phyloP scores from a whole-genome alignment of 2,797 vertebrate species.

The Pseudochromis fuscus region DNA sequence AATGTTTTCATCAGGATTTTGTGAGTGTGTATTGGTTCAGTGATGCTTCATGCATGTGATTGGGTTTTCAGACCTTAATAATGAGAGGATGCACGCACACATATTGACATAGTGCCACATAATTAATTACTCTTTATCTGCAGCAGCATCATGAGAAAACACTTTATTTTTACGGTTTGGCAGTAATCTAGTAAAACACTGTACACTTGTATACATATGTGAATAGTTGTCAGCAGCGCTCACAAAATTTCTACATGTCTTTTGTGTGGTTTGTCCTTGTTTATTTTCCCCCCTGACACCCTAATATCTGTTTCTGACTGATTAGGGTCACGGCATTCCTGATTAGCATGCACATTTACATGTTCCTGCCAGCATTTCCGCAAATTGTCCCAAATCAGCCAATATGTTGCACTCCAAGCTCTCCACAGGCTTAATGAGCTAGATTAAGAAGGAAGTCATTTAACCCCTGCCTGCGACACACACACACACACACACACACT shows the following conservation, averaged over 20 bases:
- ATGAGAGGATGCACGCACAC: no score
- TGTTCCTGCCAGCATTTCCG: slow-evolving; percentile 68
- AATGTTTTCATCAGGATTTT: slow-evolving; percentile 18
- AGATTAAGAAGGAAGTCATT: slow-evolving; percentile 78
- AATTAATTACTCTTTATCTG: no score
- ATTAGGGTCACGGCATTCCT: slow-evolving; percentile 70
- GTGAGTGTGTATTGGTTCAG: no score
- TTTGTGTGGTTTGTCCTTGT: slow-evolving; percentile 26
- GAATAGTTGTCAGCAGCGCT: background rate
- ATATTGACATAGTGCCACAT: no score
- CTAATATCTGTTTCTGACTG: slow-evolving; percentile 66
- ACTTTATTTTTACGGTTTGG: no score
- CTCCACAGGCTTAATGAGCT: slow-evolving; percentile 75
- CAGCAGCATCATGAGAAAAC: no score
- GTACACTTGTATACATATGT: no score
- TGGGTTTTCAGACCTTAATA: no score
- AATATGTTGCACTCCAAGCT: slow-evolving; percentile 63
- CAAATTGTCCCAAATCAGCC: slow-evolving; percentile 77
- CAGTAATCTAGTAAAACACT: no score
- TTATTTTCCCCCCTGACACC: slow-evolving; percentile 55
- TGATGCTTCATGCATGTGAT: no score
- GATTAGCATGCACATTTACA: slow-evolving; percentile 66
- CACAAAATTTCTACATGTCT: background rate
- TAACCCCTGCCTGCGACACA: slow-evolving; percentile 70
- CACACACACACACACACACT: slow-evolving; percentile 14